phyloP scores from a whole-genome alignment of 2,113 vertebrate genomes.

The Hylia prasina region DNA sequence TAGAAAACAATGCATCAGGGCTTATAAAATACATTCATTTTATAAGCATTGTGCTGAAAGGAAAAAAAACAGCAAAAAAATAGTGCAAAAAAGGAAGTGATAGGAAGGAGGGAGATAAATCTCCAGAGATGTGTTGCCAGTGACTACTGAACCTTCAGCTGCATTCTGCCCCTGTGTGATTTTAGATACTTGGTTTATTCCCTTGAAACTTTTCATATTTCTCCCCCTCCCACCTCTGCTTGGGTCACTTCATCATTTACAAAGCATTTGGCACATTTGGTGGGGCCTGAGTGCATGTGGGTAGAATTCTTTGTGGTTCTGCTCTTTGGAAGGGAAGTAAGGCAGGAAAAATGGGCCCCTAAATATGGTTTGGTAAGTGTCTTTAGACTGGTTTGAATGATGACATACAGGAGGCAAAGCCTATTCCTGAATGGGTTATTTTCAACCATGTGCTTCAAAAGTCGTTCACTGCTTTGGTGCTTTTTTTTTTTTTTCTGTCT shows the following conservation, averaged over 20 bases:
- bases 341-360: neutral
- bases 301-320: neutral
- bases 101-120: neutral
- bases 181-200: neutral
- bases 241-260: neutral
- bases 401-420: neutral
- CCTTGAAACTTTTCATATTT: neutral
- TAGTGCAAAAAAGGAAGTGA: neutral
- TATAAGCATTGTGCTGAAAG: neutral
- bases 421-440: neutral
- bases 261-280: neutral
- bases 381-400: neutral
- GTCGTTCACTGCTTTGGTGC: neutral
- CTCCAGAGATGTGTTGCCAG: neutral
- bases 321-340: neutral
- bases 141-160: neutral
- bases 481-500: neutral
- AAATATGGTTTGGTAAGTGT: neutral
- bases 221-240: neutral
- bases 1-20: neutral
- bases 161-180: neutral
- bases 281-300: neutral
- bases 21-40: slow-evolving; percentile 6
- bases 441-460: neutral
- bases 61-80: neutral